Evolutionary conservation across 2,797 vertebrate genomes (phyloP), one percentile per base, ranked within the genome.

Genomic region (Mormyrus hasselquistii): DNA sequence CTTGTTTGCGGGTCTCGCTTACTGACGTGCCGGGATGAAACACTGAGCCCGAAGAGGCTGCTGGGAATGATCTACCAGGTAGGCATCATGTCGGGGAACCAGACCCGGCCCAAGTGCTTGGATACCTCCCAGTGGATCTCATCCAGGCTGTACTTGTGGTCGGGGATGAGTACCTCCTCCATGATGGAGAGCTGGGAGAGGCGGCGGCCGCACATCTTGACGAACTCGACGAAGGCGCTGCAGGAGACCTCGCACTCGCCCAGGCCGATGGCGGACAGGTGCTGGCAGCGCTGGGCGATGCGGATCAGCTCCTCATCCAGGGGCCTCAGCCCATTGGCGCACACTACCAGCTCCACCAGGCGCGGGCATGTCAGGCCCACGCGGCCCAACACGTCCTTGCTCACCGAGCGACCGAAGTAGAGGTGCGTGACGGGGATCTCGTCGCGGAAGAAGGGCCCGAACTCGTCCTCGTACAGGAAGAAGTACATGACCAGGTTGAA

Each of bases 81-180:
- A 1, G 98, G 99, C 99, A 99, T 99, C 98, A 99, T 98, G 92
- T 99, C 99, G 0, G 98, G 98, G 94, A 99, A 99, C 98, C 99
- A 99, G 89, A 99, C 98, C 65, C 98, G 96, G 88, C 98, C 99
- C 1, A 99, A 97, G 93, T 99, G 97, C 94, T 99, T 99, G 6
- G 98, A 99, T 82, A 99, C 98, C 93, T 99, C 98, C 98, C 98
- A 99, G 4, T 99, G 98, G 92, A 99, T 99, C 95, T 99, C 98
- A 92, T 99, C 99, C 92, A 98, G 95, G 92, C 95, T 97, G 94
- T 98, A 99, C 90, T 97, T 98, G 93, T 99, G 98, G 93, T 99
- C 99, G 76, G 99, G 98, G 91, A 99, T 97, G 94, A 99, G 93
- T 89, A 99, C 99, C 92, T 99, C 98, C 95, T 99, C 98, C 99